Base-by-base conservation (phyloP, 2,888 invertebrate species). In the Altica lythri region DNA sequence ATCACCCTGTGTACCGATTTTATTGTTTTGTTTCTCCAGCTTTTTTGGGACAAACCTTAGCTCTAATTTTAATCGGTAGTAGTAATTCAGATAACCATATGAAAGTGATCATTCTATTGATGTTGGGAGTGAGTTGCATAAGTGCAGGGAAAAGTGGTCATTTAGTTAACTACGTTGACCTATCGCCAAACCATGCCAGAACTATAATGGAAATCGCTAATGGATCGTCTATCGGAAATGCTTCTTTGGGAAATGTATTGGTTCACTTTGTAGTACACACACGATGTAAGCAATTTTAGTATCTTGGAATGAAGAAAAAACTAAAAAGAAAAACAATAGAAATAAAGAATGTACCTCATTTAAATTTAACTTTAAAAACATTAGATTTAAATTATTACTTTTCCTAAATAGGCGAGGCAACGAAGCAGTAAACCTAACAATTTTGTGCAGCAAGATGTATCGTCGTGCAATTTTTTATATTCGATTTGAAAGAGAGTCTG, bases 181-280 rank as follows among this genome's bases (percentile, higher is more conserved):
- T 92, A 45, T 87, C 91, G 2, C 91, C 92, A 1, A 89, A 89
- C 72, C 89, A 87, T 72, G 88, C 91, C 2, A 91, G 91, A 25
- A 85, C 86, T 0, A 75, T 92, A 62, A 90, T 92, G 89, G 91
- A 91, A 5, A 84, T 92, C 64, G 89, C 89, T 1, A 92, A 92
- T 70, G 86, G 86, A 5, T 77, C 81, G 12, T 86, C 88, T 0
- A 89, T 88, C 65, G 77, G 90, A 5, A 86, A 88, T 75, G 88
- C 90, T 47, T 86, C 92, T 56, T 77, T 90, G 64, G 90, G 90
- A 0, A 91, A 92, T 0, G 75, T 89, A 0, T 79, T 86, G 19
- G 88, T 89, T 0, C 85, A 87, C 3, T 73, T 83, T 6, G 82
- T 92, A 14, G 83, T 90, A n/a, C 1, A 77, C 77, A 4, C 83